Base-by-base conservation (phyloP, 2,797 vertebrate genomes). In the Sebastes itinus region DNA sequence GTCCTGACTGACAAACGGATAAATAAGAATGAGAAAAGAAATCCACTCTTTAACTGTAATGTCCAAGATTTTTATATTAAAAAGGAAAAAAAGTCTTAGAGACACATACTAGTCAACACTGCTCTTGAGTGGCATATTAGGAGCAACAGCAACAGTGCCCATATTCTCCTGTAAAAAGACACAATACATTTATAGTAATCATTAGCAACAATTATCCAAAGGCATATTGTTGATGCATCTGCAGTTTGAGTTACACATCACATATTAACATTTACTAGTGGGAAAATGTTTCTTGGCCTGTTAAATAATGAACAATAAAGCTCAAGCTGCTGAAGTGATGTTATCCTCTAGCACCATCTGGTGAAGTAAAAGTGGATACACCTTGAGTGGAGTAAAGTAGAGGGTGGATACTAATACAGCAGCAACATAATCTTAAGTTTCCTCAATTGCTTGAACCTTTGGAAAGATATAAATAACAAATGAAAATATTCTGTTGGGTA, bases 301-400 rank as follows among this genome's bases (percentile, higher is more conserved):
- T 10, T 60, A 30, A 77, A 82, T 72, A 72, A 70, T 55, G 18
- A 59, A 73, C 60, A 76, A 63, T 30, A 7, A 81, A 70, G 60
- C 66, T 49, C 6, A 72, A 32, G 68, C 85, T 80, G 81, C 72
- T 75, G 66, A 55, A 18, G 79, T 14, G 75, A 89, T 62, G 72
- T 94, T 93, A 92, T 96, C 94, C 95, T 96, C 92, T 94, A 95
- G 95, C 94, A 91, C 96, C 96, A 95, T 93, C 96, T 96, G 88
- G 88, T 95, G 96, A 91, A 86, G 76, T 58, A 64, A 93, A 83
- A 70, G 70, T 85, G 69, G 81, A 90, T 82, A 63, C 79, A 87
- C 88, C 78, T 82, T 81, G 56, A 77, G 72, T 54, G 42, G 23
- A 75, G 22, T 28, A 9, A 52, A 76, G 72, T 4, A 85, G 14